phyloP scores from a whole-genome alignment of 2,113 vertebrate species.

The human (Homo sapiens) region GRCh38 chr1:2914501-2915000 shows the following conservation, averaged over 20 bases:
- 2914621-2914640: rapidly evolving
- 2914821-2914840: rapidly evolving
- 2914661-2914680: rapidly evolving
- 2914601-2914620: too few relatives aligned
- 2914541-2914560: rapidly evolving
- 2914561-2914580: rapidly evolving
- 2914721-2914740: rapidly evolving
- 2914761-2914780: rapidly evolving
- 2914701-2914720: rapidly evolving
- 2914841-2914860: too few relatives aligned
- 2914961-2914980: rapidly evolving
- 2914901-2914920: slow-evolving; percentile 82
- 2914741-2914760: neutral
- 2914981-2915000: rapidly evolving
- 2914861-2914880: neutral
- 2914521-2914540: too few relatives aligned
- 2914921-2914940: neutral
- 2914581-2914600: neutral
- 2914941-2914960: neutral
- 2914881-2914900: slow-evolving; percentile 42
- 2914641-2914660: rapidly evolving
- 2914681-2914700: rapidly evolving
- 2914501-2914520: neutral
- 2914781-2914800: rapidly evolving
- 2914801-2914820: rapidly evolving